Evolutionary conservation across 1,140 invertebrate genomes (phyloP), one percentile per base, ranked within the genome.

Genomic region (Thalassaphorura encarpata): DNA sequence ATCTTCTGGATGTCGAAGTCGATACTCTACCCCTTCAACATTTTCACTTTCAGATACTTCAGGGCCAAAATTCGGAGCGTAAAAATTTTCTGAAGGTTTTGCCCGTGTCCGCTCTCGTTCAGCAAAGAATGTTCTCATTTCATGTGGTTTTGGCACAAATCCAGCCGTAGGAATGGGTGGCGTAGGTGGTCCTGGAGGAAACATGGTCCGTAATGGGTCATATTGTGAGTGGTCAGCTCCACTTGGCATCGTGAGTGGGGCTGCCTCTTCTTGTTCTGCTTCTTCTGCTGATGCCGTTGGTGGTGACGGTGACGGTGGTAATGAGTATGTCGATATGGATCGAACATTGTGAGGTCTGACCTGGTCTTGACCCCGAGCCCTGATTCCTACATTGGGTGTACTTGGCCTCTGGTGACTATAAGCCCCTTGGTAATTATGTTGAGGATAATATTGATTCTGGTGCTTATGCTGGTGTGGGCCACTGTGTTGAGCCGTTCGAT

Each of bases 121-220:
- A 24, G 63, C 61, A 49, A 53, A 61, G 43, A 56, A 64, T 15
- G 60, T 33, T 61, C 57, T 64, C 55, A 59, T 59, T 48, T 64
- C 59, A 8, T 26, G 13, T 16, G 63, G 58, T 28, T 51, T 52
- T n/a, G n/a, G n/a, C 18, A 29, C 49, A 11, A 45, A 16, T 19
- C 39, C 18, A 16, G 29, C 23, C 26, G n/a, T 11, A 21, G 40
- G 24, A 19, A 40, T 3, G 41, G 21, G 27, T 13, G 11, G 16
- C 28, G 19, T 46, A 41, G 41, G 13, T 26, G 26, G 31, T 42
- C 43, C n/a, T 36, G 11, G 16, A 31, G 18, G 49, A 33, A 29
- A 13, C 28, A 42, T 40, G 3, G 18, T 23, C 1, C 21, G 29
- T 26, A 21, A 21, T n/a, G 52, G 24, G 19, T n/a, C n/a, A n/a